A percentile compares a stretch with the other conserved stretches of the same genome.
These are phyloP conservation scores for Euphonia xanthogaster DNA, from an alignment of 2,797 vertebrate species.

Conservation along the genomic window DNA sequence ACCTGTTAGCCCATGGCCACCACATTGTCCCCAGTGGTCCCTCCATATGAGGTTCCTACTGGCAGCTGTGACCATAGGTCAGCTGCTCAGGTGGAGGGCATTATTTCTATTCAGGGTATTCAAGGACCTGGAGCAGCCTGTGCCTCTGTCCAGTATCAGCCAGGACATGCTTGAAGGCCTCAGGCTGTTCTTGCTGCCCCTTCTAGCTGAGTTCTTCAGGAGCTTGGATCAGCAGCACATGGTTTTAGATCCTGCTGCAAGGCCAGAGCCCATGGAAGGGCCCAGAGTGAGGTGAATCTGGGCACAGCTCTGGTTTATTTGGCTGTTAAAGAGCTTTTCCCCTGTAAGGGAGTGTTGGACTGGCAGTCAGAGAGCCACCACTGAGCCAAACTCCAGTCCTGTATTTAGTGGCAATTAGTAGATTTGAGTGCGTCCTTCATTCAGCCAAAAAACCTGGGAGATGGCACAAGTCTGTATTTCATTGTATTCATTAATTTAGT, in stretches of 20 bases:
- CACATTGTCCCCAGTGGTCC: rapidly evolving
- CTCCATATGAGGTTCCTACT: rapidly evolving
- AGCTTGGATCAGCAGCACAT: neutral
- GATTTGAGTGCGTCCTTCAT: slow-evolving; percentile 39
- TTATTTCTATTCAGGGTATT: neutral
- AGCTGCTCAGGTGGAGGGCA: neutral
- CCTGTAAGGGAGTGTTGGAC: neutral
- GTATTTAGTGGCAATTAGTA: slow-evolving; percentile 63
- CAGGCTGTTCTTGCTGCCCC: neutral
- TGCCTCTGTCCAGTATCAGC: neutral
- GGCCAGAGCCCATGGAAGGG: neutral
- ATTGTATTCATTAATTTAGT: neutral
- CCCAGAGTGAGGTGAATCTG: neutral
- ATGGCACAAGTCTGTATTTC: slow-evolving; percentile 44
- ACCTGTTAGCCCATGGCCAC: rapidly evolving
- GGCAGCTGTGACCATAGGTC: neutral
- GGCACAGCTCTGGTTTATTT: neutral
- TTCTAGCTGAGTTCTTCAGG: neutral
- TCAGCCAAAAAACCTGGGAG: slow-evolving; percentile 33
- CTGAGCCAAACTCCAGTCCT: slow-evolving; percentile 16
- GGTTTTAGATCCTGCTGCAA: neutral
- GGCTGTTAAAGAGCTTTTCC: neutral
- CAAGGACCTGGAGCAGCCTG: rapidly evolving
- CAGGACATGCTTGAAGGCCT: neutral
- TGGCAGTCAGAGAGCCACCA: neutral